A percentile compares a stretch with the other conserved stretches of the same genome.
Conservation (phyloP, 1,140 invertebrate species). For the Drosophila pandora region DNA sequence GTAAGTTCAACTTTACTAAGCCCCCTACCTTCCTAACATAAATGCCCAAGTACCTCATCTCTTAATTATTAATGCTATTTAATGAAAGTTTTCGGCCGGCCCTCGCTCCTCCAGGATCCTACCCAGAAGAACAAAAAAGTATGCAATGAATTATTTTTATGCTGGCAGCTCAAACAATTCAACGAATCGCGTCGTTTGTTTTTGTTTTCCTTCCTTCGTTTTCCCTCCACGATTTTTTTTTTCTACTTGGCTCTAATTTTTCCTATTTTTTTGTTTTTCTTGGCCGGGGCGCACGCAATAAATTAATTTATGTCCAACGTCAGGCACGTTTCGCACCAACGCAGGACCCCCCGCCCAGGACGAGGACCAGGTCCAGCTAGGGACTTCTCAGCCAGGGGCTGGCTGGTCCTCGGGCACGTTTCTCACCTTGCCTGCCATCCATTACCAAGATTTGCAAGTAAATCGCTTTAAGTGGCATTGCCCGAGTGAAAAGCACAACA, state of each 20-base stretch:
- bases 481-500: constrained; percentile 53
- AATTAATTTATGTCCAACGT: constrained; percentile 80
- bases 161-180: constrained; percentile 49
- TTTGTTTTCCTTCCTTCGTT: constrained; percentile 38
- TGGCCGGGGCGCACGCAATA: constrained; percentile 75
- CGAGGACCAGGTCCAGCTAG: no score
- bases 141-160: constrained; percentile 78
- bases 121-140: constrained; percentile 39
- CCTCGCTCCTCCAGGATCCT: not conserved
- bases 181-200: constrained; percentile 48
- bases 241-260: constrained; percentile 32
- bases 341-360: constrained; percentile 20
- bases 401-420: constrained; percentile 63
- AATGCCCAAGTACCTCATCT: constrained; percentile 38
- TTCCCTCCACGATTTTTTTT: constrained; percentile 13
- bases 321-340: constrained; percentile 72
- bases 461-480: constrained; percentile 72
- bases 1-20: constrained; percentile 61
- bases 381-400: no score
- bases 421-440: constrained; percentile 73
- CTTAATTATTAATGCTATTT: constrained; percentile 76
- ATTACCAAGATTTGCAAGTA: constrained; percentile 75
- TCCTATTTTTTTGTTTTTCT: constrained; percentile 49
- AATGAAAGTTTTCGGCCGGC: constrained; percentile 59
- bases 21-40: constrained; percentile 3